Base-by-base conservation (phyloP, 2,113 vertebrate genomes). In the Muntiacus reevesi region DNA sequence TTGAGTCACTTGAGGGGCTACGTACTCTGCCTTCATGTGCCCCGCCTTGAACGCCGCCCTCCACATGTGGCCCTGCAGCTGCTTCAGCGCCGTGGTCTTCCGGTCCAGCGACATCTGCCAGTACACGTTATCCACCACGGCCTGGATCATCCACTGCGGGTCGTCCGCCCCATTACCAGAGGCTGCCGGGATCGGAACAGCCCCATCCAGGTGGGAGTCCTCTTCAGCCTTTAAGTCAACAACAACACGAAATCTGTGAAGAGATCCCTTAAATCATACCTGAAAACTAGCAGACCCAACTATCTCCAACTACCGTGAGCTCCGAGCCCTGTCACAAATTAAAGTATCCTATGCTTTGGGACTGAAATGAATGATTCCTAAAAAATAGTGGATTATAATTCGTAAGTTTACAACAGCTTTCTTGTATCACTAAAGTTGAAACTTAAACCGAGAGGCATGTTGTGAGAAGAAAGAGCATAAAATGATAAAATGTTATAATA, bases 51-150 rank as follows among this genome's bases (percentile, higher is more conserved):
- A 99, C 0, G 99, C 99, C 1, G 99, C 97, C 97, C 99, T 99
- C 99, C 99, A 99, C 99, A 99, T 99, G 98, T 99, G 99, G 28
- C 99, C 99, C 97, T 99, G 99, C 47, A 99, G 98, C 98, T 99
- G 99, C 83, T 99, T 99, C 96, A 99, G 99, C 0, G 99, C 99
- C 0, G 99, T 99, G n/a, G 99, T 99, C 98, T 99, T 99, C 96
- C 99, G 99, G 98, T 99, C 99, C 33, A 99, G 98, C 1, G 99
- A 99, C 99, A 99, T 99, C 99, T 99, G 99, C 99, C 99, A 99
- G 90, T 98, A 98, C 71, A 99, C 99, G 0, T 99, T 99, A 91
- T 99, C 99, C 19, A 99, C 99, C 0, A 99, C 99, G 0, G 99
- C 99, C 94, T 99, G 99, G 98, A 99, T 99, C 83, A 99, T 97